These are phyloP conservation scores for Astreopora myriophthalma DNA, from an alignment of 64 coral and sea anemone species.

Conservation along the genomic window DNA sequence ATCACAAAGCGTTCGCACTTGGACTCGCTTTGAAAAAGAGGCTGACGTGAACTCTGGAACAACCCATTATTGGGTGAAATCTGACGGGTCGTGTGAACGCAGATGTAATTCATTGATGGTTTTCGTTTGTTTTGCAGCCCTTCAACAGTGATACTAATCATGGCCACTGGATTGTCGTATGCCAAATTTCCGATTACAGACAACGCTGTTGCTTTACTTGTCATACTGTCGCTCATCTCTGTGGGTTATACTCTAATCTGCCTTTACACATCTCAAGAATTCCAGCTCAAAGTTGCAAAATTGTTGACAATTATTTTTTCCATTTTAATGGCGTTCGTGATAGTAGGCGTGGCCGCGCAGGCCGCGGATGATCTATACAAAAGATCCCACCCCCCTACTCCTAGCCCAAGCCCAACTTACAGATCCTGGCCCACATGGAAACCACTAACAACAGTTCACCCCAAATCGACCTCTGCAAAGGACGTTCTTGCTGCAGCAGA, in stretches of 20 bases:
- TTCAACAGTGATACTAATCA: slow-evolving; percentile 88
- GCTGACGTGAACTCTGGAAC: too few relatives aligned
- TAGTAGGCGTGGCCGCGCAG: slow-evolving; percentile 78
- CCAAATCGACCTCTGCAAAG: too few relatives aligned
- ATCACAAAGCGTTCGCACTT: too few relatives aligned
- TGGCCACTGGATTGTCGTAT: slow-evolving; percentile 69
- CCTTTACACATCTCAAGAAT: slow-evolving; percentile 77
- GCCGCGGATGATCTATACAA: slow-evolving; percentile 53
- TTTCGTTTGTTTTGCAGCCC: slow-evolving; percentile 68
- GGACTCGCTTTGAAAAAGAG: too few relatives aligned
- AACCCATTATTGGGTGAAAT: too few relatives aligned
- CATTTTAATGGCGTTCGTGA: slow-evolving; percentile 76
- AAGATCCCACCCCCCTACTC: not conserved
- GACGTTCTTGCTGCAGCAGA: not conserved
- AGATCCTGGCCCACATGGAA: not conserved
- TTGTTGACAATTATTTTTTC: slow-evolving; percentile 78
- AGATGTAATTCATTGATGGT: not conserved
- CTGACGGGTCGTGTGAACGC: too few relatives aligned
- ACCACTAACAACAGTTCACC: too few relatives aligned
- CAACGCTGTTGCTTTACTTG: not conserved
- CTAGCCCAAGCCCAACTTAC: not conserved
- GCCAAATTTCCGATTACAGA: not conserved
- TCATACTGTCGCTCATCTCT: slow-evolving; percentile 55
- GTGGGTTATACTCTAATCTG: slow-evolving; percentile 72
- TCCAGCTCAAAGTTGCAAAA: slow-evolving; percentile 86